Evolutionary conservation across 1,140 invertebrate genomes (phyloP), one percentile per base, ranked within the genome.

Genomic region (Aphaenogaster rudis): DNA sequence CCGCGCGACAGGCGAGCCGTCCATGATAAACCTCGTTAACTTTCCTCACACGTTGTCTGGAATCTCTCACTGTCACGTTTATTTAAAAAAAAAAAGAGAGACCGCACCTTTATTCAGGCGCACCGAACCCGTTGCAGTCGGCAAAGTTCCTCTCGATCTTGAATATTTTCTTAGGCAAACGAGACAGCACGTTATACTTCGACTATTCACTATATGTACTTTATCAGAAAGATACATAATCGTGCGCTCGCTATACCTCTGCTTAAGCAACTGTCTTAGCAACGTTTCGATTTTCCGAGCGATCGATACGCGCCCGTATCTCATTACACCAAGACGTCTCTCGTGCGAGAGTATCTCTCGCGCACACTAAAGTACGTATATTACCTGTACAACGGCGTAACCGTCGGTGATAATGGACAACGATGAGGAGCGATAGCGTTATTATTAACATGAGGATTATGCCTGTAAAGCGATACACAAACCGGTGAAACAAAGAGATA

Each of bases 301-400:
- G 67, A 84, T 84, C 69, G 67, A 84, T 84, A 82, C 66, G 33
- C 9, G 9, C 64, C 11, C 79, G 39, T 81, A 82, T 82, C 80
- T 74, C 67, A 82, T 82, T 59, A 71, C 54, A 71, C 33, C 48
- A 63, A 78, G 54, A 21, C 54, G 66, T 82, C 67, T 82, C 54
- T 50, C 17, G 36, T 33, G 21, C 28, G 15, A 48, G 15, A 48
- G n/a, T 74, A 48, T 61, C 69, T 84, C 54, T 28, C 42, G 54
- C 54, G 42, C 61, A 6, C 54, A 6, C 42, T 7, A 33, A 82
- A 82, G 39, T 61, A 74, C 52, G 80, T 84, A 82, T 74, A 82
- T 74, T 63, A 61, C 28, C 54, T 33, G 28, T 33, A 74, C 42
- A 84, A 63, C 59, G 42, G 71, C 28, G 13, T 61, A 59, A 74